phyloP scores from a whole-genome alignment of 2,797 vertebrate genomes.

The Megaceryle alcyon region DNA sequence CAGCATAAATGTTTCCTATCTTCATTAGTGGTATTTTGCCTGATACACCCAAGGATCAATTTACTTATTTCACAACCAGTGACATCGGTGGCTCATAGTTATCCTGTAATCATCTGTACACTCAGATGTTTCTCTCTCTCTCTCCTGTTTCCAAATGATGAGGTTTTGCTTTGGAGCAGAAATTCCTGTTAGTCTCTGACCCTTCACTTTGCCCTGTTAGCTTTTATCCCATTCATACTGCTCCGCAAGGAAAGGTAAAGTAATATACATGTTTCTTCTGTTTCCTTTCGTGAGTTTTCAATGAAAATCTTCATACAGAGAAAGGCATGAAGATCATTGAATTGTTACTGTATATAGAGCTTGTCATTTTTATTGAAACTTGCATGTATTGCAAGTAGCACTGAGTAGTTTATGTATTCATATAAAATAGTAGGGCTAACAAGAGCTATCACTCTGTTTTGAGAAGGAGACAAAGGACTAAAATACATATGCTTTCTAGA shows the following conservation, averaged over 20 bases:
- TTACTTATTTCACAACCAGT: slow-evolving; percentile 27
- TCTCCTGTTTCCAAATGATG: slow-evolving; percentile 3
- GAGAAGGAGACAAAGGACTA: neutral
- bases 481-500: neutral
- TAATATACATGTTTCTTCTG: neutral
- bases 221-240: neutral
- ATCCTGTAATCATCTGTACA: neutral
- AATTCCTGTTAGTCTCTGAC: slow-evolving; percentile 13
- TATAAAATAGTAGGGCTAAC: neutral
- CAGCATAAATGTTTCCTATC: neutral
- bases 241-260: neutral
- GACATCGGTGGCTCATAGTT: neutral
- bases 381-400: neutral
- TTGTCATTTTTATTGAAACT: neutral
- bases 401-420: neutral
- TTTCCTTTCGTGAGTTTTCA: neutral
- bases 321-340: neutral
- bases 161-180: slow-evolving; percentile 17
- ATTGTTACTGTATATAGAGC: neutral
- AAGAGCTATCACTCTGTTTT: neutral
- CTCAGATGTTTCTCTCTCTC: slow-evolving; percentile 8
- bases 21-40: neutral
- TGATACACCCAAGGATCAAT: slow-evolving; percentile 22
- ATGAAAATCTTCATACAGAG: neutral
- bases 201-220: neutral